phyloP scores from a whole-genome alignment of 2,888 invertebrate genomes.

The Chaetoderma sp. region DNA sequence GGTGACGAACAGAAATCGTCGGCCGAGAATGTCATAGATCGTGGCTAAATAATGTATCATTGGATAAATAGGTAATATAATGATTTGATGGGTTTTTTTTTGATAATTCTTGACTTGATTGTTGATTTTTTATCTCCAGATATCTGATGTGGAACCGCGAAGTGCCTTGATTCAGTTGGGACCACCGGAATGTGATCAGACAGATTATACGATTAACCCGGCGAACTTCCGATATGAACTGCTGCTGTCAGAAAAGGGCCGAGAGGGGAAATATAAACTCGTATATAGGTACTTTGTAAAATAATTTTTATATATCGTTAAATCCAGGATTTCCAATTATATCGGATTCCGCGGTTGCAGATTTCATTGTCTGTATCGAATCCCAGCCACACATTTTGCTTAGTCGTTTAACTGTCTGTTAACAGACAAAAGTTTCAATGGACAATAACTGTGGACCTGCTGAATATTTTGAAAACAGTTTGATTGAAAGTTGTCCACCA shows the following conservation, averaged over 20 bases:
- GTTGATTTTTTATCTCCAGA: no score
- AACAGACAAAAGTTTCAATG: no score
- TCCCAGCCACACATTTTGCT: background rate
- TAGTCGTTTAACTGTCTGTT: no score
- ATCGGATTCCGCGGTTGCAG: background rate
- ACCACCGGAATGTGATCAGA: constrained; percentile 74
- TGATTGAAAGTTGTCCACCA: no score
- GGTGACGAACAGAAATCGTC: no score
- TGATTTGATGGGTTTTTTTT: no score
- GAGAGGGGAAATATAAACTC: constrained; percentile 86
- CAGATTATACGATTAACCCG: constrained; percentile 73
- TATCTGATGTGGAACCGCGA: constrained; percentile 84
- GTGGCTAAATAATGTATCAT: no score
- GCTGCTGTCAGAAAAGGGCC: constrained; percentile 79
- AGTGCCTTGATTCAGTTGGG: constrained; percentile 89
- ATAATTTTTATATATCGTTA: background rate
- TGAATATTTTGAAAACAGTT: no score
- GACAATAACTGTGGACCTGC: no score
- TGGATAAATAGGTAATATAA: no score
- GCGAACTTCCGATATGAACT: constrained; percentile 84
- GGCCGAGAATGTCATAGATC: no score
- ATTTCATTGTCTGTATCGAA: background rate
- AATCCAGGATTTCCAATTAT: background rate
- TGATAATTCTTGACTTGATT: no score
- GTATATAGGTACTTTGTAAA: constrained; percentile 85